Evolutionary conservation across 2,888 invertebrate genomes (phyloP).

Genomic region (Andrena flavipes): DNA sequence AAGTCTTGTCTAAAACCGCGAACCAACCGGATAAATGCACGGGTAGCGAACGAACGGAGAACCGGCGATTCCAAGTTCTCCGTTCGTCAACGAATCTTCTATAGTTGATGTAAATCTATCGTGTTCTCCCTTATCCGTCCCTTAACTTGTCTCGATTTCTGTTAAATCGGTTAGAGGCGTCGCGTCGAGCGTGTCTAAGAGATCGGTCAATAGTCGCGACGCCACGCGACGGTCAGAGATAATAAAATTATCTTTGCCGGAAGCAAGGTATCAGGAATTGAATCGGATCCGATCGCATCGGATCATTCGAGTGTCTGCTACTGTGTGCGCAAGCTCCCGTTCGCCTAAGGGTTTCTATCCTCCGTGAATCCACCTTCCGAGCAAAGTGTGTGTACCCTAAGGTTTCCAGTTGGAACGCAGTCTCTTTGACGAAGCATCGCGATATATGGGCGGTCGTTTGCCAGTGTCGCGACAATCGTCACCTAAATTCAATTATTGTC

Average conservation of each 20-base stretch:
- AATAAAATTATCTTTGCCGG: conserved; percentile 31
- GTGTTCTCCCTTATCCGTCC: background rate
- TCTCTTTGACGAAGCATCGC: conserved; percentile 47
- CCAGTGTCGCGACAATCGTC: conserved; percentile 49
- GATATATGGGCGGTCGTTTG: conserved; percentile 20
- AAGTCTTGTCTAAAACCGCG: conserved; percentile 38
- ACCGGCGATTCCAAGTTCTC: too few relatives aligned
- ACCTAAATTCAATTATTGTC: conserved; percentile 24
- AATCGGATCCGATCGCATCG: background rate
- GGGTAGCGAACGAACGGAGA: background rate
- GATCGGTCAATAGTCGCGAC: background rate
- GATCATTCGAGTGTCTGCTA: conserved; percentile 6
- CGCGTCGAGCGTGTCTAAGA: background rate
- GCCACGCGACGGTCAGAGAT: conserved; percentile 1
- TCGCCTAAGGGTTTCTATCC: conserved; percentile 33
- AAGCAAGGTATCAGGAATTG: conserved; percentile 1
- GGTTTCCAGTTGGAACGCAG: conserved; percentile 47
- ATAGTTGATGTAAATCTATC: conserved; percentile 11
- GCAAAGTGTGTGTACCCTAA: conserved; percentile 35
- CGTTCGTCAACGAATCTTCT: background rate
- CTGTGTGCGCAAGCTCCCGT: conserved; percentile 15
- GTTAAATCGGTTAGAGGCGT: too few relatives aligned
- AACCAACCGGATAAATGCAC: conserved; percentile 11
- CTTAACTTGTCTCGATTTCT: background rate
- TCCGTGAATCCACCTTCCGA: conserved; percentile 28